Percentiles rank a stretch among this genome's conserved stretches.
phyloP scores from a whole-genome alignment of 2,888 invertebrate genomes.

The Leptarthrus brevirostris region DNA sequence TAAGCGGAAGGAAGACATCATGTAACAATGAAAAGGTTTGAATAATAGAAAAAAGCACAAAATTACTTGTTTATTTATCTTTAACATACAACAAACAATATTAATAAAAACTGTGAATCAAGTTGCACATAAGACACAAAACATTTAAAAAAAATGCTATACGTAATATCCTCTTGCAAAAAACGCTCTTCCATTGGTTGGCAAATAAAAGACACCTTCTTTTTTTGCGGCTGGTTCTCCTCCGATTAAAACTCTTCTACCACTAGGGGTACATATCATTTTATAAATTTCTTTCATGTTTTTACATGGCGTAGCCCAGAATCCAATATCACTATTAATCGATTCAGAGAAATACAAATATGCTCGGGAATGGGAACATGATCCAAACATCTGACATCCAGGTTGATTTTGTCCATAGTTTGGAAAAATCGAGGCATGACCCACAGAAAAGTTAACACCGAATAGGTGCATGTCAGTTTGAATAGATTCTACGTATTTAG shows the following conservation, averaged over 20 bases:
- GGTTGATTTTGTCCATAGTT: constrained; percentile 58
- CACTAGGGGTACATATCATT: constrained; percentile 5
- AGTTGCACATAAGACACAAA: too few species aligned
- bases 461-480: constrained; percentile 57
- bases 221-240: constrained; percentile 48
- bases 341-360: constrained; percentile 52
- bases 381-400: constrained; percentile 55
- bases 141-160: too few species aligned
- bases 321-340: constrained; percentile 58
- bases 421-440: constrained; percentile 58
- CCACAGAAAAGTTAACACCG: constrained; percentile 55
- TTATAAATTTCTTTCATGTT: constrained; percentile 8
- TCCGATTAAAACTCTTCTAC: constrained; percentile 20
- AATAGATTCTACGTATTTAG: constrained; percentile 57
- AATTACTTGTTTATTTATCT: too few species aligned
- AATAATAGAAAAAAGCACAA: too few species aligned
- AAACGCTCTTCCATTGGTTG: constrained; percentile 7
- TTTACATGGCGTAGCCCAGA: constrained; percentile 37
- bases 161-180: constrained; percentile 9
- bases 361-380: constrained; percentile 53
- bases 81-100: too few species aligned
- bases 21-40: too few species aligned
- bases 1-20: too few species aligned
- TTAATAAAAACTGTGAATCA: too few species aligned
- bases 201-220: constrained; percentile 17